A percentile compares a stretch with the other conserved stretches of the same genome.
phyloP scores from a whole-genome alignment of 2,797 vertebrate species.

The Pipistrellus nathusii region DNA sequence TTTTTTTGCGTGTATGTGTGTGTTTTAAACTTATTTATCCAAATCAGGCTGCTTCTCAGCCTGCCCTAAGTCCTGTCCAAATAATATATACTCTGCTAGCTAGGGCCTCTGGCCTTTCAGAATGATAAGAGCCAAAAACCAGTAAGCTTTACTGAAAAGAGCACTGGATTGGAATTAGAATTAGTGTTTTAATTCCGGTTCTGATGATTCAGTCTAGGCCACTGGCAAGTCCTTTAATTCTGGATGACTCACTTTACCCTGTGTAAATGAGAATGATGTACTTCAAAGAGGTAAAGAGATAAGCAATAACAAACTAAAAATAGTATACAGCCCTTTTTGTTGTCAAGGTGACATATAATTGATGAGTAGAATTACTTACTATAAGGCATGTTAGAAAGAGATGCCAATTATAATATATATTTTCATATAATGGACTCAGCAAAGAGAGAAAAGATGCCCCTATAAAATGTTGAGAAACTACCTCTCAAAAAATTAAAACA shows the following conservation, averaged over 20 bases:
- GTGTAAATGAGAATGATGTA: slow-evolving; percentile 71
- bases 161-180: slow-evolving; percentile 63
- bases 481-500: slow-evolving; percentile 52
- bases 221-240: slow-evolving; percentile 69
- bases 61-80: neutral
- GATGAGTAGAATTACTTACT: slow-evolving; percentile 65
- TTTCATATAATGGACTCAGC: slow-evolving; percentile 61
- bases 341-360: slow-evolving; percentile 75
- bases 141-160: slow-evolving; percentile 49
- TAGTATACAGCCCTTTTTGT: slow-evolving; percentile 68
- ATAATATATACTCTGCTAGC: slow-evolving; percentile 51
- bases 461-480: slow-evolving; percentile 60
- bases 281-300: slow-evolving; percentile 70
- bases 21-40: slow-evolving; percentile 32
- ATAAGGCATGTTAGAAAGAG: slow-evolving; percentile 59
- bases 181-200: slow-evolving; percentile 72
- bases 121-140: slow-evolving; percentile 51
- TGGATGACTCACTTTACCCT: slow-evolving; percentile 75
- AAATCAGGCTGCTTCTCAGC: slow-evolving; percentile 30
- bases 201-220: slow-evolving; percentile 54
- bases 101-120: slow-evolving; percentile 43
- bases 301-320: slow-evolving; percentile 76
- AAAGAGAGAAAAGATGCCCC: slow-evolving; percentile 48
- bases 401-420: slow-evolving; percentile 72
- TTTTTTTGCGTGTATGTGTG: neutral